Conservation (phyloP, 1,140 invertebrate genomes). For the Drosophila sp. region DNA sequence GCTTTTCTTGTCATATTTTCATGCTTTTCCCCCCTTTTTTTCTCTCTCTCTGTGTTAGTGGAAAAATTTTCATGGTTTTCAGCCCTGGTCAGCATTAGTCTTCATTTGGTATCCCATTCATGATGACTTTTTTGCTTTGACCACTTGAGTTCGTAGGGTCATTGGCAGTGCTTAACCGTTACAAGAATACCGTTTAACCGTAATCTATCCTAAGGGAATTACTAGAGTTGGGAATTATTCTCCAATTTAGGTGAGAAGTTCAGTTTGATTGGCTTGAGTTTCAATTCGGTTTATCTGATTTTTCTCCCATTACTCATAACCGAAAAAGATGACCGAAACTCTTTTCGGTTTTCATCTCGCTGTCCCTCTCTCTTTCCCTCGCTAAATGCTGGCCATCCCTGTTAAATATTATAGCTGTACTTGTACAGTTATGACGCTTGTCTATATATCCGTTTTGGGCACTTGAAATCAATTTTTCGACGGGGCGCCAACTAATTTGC, state of each 20-base stretch:
- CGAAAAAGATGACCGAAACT: too few species aligned
- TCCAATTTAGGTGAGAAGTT: too few species aligned
- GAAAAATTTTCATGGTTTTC: constrained; percentile 11
- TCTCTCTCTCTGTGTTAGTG: not conserved
- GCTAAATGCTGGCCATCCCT: constrained; percentile 9
- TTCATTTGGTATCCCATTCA: not conserved
- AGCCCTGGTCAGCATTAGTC: not conserved
- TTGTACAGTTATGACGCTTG: not conserved
- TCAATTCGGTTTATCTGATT: too few species aligned
- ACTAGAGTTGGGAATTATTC: too few species aligned
- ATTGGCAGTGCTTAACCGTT: not conserved
- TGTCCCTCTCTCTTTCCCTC: not conserved
- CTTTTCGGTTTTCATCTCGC: not conserved
- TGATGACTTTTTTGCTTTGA: not conserved
- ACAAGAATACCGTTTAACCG: constrained; percentile 2
- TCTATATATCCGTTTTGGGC: not conserved
- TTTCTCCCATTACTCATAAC: too few species aligned
- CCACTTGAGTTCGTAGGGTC: not conserved
- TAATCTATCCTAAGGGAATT: too few species aligned
- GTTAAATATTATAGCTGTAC: not conserved
- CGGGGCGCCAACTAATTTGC: constrained; percentile 14
- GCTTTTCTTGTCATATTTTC: constrained; percentile 34
- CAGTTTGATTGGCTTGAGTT: too few species aligned
- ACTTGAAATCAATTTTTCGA: constrained; percentile 22
- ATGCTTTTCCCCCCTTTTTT: constrained; percentile 3